Evolutionary conservation across 2,797 vertebrate genomes (phyloP).

Genomic region (Neomorphus geoffroyi): DNA sequence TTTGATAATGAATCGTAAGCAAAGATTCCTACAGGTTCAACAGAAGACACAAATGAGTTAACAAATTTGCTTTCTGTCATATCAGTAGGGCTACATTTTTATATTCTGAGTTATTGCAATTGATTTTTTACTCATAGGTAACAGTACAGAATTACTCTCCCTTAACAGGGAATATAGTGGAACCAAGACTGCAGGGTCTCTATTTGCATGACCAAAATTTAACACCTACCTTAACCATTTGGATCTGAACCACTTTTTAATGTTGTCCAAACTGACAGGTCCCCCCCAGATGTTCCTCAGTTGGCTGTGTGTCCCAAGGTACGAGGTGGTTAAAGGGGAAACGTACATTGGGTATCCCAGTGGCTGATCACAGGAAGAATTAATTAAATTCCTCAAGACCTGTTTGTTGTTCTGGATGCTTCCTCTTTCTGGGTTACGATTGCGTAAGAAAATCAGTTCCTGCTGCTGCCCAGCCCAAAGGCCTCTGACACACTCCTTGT

Average conservation of each 20-base stretch:
- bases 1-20: not conserved
- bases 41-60: not conserved
- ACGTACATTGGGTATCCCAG: constrained; percentile 98
- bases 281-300: constrained; percentile 89
- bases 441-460: constrained; percentile 94
- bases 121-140: not conserved
- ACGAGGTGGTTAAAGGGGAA: constrained; percentile 94
- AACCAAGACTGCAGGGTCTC: not conserved
- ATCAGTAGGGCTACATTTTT: not conserved
- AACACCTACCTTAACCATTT: constrained; percentile 91
- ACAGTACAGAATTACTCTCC: not conserved
- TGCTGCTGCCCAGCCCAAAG: constrained; percentile 98
- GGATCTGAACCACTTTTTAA: constrained; percentile 89
- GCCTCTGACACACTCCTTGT: constrained; percentile 95
- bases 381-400: constrained; percentile 95
- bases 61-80: not conserved
- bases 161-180: not conserved
- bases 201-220: not conserved
- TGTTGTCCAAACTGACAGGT: constrained; percentile 85
- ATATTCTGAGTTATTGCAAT: not conserved
- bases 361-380: constrained; percentile 97
- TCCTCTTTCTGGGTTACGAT: constrained; percentile 94
- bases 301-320: constrained; percentile 89
- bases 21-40: not conserved
- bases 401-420: constrained; percentile 99